phyloP scores from a whole-genome alignment of 2,888 invertebrate species.

The Tetranychus piercei region DNA sequence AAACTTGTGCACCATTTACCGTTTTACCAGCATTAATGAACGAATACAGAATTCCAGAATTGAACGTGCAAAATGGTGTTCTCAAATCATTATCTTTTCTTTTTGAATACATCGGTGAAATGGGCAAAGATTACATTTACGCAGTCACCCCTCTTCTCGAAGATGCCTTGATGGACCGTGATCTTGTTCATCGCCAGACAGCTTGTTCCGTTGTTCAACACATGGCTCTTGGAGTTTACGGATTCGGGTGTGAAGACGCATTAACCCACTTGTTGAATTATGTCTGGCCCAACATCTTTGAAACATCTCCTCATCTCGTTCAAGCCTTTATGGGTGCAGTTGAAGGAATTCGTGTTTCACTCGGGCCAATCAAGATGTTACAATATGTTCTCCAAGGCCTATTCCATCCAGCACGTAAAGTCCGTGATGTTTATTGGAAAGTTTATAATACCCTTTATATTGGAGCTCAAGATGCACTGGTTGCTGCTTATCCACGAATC shows the following conservation, averaged over 20 bases:
- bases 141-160: conserved; percentile 91
- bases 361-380: conserved; percentile 86
- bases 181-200: conserved; percentile 93
- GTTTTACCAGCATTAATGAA: conserved; percentile 96
- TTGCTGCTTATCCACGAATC: conserved; percentile 91
- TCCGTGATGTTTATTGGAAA: conserved; percentile 99
- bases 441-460: conserved; percentile 98
- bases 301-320: conserved; percentile 96
- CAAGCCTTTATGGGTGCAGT: conserved; percentile 99
- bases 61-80: conserved; percentile 98
- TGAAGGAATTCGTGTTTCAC: conserved; percentile 85
- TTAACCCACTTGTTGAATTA: conserved; percentile 88
- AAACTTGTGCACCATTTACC: conserved; percentile 98
- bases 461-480: conserved; percentile 91
- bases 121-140: conserved; percentile 99
- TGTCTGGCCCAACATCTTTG: conserved; percentile 99
- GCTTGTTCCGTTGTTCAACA: conserved; percentile 98
- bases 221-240: conserved; percentile 93
- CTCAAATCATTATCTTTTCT: conserved; percentile 92
- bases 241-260: conserved; percentile 97
- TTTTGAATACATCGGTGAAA: conserved; percentile 98
- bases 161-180: conserved; percentile 97
- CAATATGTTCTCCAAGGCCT: conserved; percentile 93
- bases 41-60: conserved; percentile 91
- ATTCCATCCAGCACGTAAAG: conserved; percentile 96